phyloP scores from a whole-genome alignment of 2,113 vertebrate species.

The Perccottus glenii region DNA sequence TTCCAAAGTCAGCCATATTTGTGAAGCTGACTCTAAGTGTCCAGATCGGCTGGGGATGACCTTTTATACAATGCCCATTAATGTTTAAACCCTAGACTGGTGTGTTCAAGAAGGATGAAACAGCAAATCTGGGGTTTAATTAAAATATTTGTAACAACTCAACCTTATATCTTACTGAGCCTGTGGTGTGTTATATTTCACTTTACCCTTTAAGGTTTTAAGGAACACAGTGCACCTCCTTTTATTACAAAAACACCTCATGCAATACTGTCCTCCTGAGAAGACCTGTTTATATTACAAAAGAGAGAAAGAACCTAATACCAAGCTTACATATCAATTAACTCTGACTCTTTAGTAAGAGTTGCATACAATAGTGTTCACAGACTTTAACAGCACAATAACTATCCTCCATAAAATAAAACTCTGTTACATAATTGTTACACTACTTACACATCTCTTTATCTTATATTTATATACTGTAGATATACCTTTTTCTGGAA shows the following conservation, averaged over 20 bases:
- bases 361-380: neutral
- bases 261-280: neutral
- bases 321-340: slow-evolving; percentile 1
- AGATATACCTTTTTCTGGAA: no score
- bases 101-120: slow-evolving; percentile 9
- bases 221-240: neutral
- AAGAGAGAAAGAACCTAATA: neutral
- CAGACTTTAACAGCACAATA: neutral
- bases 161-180: neutral
- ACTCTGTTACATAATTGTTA: slow-evolving; percentile 5
- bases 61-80: slow-evolving; percentile 55
- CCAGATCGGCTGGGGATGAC: slow-evolving; percentile 3
- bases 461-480: no score
- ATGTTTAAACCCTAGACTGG: slow-evolving; percentile 62
- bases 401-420: neutral
- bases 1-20: slow-evolving; percentile 77
- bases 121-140: neutral
- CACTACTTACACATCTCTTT: neutral
- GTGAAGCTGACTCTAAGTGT: neutral
- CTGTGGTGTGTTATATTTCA: neutral
- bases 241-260: neutral
- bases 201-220: neutral
- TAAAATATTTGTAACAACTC: neutral
- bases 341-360: neutral
- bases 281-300: slow-evolving; percentile 8